Evolutionary conservation across 1,140 invertebrate species (phyloP).

Genomic region (Aphidius ervi): DNA sequence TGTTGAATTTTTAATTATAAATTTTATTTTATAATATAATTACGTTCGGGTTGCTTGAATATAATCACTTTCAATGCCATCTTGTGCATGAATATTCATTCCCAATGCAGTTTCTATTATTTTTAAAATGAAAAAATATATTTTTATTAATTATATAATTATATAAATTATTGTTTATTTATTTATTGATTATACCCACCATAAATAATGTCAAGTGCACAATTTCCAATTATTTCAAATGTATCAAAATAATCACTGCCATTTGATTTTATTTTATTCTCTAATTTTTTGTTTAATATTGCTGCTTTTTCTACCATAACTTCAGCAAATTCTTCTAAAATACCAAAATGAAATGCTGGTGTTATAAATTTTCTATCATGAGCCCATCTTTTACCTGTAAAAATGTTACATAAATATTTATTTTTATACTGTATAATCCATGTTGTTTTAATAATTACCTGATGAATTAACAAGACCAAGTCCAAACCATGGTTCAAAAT

Average conservation of each 20-base stretch:
- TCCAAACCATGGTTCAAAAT: constrained; percentile 65
- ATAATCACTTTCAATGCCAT: constrained; percentile 56
- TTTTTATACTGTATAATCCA: not conserved
- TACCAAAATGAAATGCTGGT: constrained; percentile 82
- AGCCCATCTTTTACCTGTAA: constrained; percentile 66
- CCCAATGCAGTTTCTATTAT: constrained; percentile 67
- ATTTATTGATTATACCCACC: constrained; percentile 29
- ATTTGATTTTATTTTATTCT: constrained; percentile 36
- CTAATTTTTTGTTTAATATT: constrained; percentile 53
- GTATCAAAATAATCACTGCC: constrained; percentile 54
- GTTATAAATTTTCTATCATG: constrained; percentile 72
- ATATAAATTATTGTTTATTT: not conserved
- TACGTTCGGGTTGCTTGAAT: constrained; percentile 50
- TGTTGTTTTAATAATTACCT: too few species aligned
- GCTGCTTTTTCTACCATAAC: constrained; percentile 71
- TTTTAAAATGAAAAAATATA: not conserved
- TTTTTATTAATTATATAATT: too few species aligned
- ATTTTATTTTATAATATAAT: not conserved
- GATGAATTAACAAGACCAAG: constrained; percentile 63
- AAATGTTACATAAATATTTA: not conserved
- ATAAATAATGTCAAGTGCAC: constrained; percentile 73
- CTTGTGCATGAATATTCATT: constrained; percentile 60
- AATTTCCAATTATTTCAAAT: constrained; percentile 61
- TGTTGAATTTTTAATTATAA: not conserved
- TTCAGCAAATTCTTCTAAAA: constrained; percentile 70